Percentiles rank a stretch among this genome's conserved stretches.
Evolutionary conservation across 2,797 vertebrate genomes (phyloP).

Genomic region (Enteromius trimaculatus): DNA sequence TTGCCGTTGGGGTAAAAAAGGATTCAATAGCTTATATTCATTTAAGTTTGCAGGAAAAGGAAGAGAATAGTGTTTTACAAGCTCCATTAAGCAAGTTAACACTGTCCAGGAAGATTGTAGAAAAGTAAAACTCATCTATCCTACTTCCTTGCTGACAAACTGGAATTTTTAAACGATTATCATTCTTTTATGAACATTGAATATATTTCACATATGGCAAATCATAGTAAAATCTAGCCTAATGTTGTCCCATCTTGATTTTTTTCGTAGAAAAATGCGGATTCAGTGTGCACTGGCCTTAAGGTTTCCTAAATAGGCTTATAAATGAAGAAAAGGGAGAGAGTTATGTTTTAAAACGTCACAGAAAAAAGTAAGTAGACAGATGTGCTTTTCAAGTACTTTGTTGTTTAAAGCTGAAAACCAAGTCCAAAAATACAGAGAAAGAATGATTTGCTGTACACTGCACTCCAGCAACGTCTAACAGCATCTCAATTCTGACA

Average conservation of each 20-base stretch:
- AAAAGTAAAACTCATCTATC: not conserved
- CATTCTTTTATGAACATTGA: not conserved
- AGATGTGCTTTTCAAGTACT: not conserved
- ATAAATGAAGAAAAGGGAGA: not conserved
- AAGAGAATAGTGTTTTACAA: not conserved
- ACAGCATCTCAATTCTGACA: not conserved
- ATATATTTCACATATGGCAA: not conserved
- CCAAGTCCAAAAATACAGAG: not conserved
- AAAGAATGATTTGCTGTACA: not conserved
- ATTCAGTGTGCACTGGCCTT: too few relatives aligned
- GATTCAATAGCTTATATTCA: not conserved
- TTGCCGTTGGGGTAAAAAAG: not conserved
- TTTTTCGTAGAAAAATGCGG: too few relatives aligned
- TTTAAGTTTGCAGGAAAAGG: not conserved
- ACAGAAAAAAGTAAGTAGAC: not conserved
- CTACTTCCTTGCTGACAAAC: not conserved
- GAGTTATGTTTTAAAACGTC: not conserved
- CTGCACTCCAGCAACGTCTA: not conserved
- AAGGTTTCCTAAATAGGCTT: not conserved
- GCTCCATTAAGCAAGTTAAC: not conserved
- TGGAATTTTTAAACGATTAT: not conserved
- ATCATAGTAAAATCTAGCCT: not conserved
- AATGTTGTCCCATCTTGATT: not conserved
- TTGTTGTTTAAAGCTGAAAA: constrained; percentile 4
- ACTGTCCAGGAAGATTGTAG: not conserved